These are phyloP conservation scores for Drosophila tanythrix DNA, from an alignment of 2,888 invertebrate genomes.

Conservation along the genomic window DNA sequence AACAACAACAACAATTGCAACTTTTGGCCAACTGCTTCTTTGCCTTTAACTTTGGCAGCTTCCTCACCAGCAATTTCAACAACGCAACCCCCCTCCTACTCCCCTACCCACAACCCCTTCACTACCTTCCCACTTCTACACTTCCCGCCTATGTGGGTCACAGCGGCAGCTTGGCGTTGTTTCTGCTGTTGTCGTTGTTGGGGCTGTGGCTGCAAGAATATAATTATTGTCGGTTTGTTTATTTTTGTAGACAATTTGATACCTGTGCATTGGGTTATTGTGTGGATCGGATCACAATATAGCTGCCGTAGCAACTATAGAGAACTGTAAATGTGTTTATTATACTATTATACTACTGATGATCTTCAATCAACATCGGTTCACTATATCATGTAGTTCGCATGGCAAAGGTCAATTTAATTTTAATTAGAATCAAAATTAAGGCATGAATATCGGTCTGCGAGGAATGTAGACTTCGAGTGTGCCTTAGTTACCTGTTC, in stretches of 20 bases:
- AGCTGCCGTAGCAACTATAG: not conserved
- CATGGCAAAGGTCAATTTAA: not conserved
- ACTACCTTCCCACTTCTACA: not conserved
- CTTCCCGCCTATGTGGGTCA: constrained; percentile 53
- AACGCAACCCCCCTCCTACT: not conserved
- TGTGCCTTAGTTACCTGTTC: not conserved
- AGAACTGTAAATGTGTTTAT: too few species aligned
- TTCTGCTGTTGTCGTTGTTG: constrained; percentile 14
- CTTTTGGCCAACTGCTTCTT: constrained; percentile 56
- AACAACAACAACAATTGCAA: constrained; percentile 40
- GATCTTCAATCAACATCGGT: not conserved
- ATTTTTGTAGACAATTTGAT: constrained; percentile 33
- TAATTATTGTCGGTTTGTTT: constrained; percentile 50
- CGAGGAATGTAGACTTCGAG: not conserved
- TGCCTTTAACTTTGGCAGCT: constrained; percentile 47
- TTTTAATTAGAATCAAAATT: not conserved
- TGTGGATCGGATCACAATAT: not conserved
- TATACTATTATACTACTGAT: too few species aligned
- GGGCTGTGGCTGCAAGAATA: constrained; percentile 51
- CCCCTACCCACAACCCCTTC: not conserved
- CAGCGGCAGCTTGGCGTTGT: constrained; percentile 29
- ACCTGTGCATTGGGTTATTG: not conserved
- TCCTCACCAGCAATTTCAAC: constrained; percentile 29
- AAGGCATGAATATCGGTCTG: not conserved
- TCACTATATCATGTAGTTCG: not conserved